phyloP scores from a whole-genome alignment of 1,140 invertebrate genomes.

The Lepidurus apus region DNA sequence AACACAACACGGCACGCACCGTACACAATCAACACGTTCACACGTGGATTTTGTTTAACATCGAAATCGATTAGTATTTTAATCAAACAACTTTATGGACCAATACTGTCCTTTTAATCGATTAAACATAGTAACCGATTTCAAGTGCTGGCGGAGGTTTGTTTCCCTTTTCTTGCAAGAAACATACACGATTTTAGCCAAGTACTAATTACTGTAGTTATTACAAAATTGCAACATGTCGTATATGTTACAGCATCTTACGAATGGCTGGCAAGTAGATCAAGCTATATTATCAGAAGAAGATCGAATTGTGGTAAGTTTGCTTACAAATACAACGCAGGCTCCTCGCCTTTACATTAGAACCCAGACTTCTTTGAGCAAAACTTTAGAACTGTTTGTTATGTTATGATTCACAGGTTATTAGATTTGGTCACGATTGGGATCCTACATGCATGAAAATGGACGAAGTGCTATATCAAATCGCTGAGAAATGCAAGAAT shows the following conservation, averaged over 20 bases:
- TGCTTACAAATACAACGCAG: background rate
- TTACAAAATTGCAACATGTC: conserved; percentile 65
- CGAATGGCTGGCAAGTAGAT: conserved; percentile 99
- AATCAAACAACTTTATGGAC: too few relatives aligned
- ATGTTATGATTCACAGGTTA: conserved; percentile 56
- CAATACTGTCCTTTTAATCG: too few relatives aligned
- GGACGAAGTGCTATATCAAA: conserved; percentile 97
- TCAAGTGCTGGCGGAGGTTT: too few relatives aligned
- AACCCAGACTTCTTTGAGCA: too few relatives aligned
- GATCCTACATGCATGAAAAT: conserved; percentile 99
- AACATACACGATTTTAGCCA: background rate
- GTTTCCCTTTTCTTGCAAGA: too few relatives aligned
- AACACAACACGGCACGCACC: too few relatives aligned
- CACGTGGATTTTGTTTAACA: too few relatives aligned
- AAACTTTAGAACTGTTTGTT: too few relatives aligned
- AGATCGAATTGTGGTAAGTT: conserved; percentile 84
- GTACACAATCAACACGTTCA: too few relatives aligned
- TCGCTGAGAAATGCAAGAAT: conserved; percentile 96
- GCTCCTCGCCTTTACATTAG: background rate
- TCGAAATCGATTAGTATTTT: too few relatives aligned
- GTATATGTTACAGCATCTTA: conserved; percentile 97
- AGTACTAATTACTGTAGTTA: background rate
- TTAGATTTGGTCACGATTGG: conserved; percentile 98
- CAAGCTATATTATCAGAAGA: conserved; percentile 98
- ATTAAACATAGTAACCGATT: too few relatives aligned